A percentile compares a stretch with the other conserved stretches of the same genome.
These are phyloP conservation scores for Nothobranchius kuhntae DNA, from an alignment of 2,113 vertebrate species.

Conservation along the genomic window DNA sequence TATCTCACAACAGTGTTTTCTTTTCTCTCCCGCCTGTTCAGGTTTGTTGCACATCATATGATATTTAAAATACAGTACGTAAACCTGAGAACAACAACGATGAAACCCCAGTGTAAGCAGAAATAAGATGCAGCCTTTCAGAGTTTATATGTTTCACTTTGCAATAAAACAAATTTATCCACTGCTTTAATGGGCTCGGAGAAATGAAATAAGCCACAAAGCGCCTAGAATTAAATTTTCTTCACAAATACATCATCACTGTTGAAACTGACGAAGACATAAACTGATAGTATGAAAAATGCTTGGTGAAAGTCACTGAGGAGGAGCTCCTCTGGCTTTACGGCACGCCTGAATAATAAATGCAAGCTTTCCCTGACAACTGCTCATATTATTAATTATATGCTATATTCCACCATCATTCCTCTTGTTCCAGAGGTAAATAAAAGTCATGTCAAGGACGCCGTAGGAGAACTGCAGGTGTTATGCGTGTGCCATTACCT, in stretches of 20 bases:
- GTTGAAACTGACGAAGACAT: slow-evolving; percentile 12
- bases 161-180: slow-evolving; percentile 45
- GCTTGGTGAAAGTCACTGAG: slow-evolving; percentile 30
- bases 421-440: slow-evolving; percentile 37
- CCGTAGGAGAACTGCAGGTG: slow-evolving; percentile 25
- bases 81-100: slow-evolving; percentile 51
- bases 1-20: too few species aligned
- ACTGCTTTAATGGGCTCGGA: slow-evolving; percentile 38
- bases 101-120: slow-evolving; percentile 43
- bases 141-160: slow-evolving; percentile 33
- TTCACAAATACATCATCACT: slow-evolving; percentile 24
- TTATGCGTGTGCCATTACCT: slow-evolving; percentile 37
- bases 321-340: slow-evolving; percentile 5
- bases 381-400: slow-evolving; percentile 25
- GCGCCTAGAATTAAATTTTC: slow-evolving; percentile 31
- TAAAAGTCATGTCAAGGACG: slow-evolving; percentile 50
- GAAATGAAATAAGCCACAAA: slow-evolving; percentile 26
- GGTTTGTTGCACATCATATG: too few species aligned
- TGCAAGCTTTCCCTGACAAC: neutral
- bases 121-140: slow-evolving; percentile 36
- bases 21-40: too few species aligned
- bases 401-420: slow-evolving; percentile 3
- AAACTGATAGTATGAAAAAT: slow-evolving; percentile 14
- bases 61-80: neutral
- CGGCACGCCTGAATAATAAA: slow-evolving; percentile 26